phyloP scores from a whole-genome alignment of 2,113 vertebrate genomes.

The Hepsetus odoe region DNA sequence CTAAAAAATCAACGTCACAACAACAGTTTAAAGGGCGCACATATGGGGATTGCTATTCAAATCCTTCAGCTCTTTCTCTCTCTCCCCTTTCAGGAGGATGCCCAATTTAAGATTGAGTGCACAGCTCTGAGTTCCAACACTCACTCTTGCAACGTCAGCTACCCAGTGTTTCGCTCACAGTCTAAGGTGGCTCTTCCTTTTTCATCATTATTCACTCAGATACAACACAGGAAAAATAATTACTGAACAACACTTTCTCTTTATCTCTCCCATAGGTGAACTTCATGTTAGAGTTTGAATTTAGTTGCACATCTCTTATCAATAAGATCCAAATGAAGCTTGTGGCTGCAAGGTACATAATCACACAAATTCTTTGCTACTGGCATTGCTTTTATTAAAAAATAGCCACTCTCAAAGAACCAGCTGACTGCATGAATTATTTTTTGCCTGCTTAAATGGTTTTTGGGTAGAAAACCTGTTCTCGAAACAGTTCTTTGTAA shows the following conservation, averaged over 20 bases:
- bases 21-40: too few species aligned
- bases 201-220: not conserved
- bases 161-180: conserved; percentile 85
- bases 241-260: not conserved
- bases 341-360: conserved; percentile 79
- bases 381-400: too few species aligned
- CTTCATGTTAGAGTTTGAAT: conserved; percentile 90
- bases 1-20: too few species aligned
- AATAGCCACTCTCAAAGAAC: too few species aligned
- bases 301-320: conserved; percentile 85
- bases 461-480: too few species aligned
- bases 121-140: conserved; percentile 68
- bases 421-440: too few species aligned
- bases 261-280: conserved; percentile 77
- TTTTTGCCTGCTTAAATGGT: too few species aligned
- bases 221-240: not conserved
- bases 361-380: too few species aligned
- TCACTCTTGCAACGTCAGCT: conserved; percentile 84
- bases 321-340: conserved; percentile 80
- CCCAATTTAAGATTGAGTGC: conserved; percentile 86
- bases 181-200: conserved; percentile 76
- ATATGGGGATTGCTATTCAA: too few species aligned
- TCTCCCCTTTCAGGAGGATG: conserved; percentile 72
- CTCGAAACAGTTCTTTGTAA: too few species aligned
- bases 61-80: not conserved